Conservation (phyloP, 1,140 invertebrate genomes). For the Cyclina sinensis region DNA sequence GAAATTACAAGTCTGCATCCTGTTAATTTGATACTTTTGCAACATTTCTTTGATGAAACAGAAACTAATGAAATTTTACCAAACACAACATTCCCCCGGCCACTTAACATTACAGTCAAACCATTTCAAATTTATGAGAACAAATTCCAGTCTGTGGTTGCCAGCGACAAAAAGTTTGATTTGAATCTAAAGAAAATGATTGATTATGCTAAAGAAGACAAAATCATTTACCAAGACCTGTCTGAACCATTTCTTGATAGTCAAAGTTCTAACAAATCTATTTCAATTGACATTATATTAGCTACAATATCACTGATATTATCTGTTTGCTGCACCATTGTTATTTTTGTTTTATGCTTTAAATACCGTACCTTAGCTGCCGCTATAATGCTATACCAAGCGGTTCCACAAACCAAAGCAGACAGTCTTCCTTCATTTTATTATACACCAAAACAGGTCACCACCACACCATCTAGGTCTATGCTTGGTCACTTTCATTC, state of each 20-base stretch:
- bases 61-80: neutral
- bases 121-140: neutral
- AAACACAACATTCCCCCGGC: neutral
- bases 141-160: neutral
- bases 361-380: no score
- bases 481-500: neutral
- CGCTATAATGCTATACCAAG: no score
- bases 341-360: no score
- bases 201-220: neutral
- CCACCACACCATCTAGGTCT: neutral
- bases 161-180: neutral
- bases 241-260: no score
- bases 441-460: neutral
- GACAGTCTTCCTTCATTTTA: neutral
- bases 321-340: no score
- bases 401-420: neutral
- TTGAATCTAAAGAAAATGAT: no score
- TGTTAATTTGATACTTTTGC: neutral
- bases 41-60: constrained; percentile 12
- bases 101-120: no score
- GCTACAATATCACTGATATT: no score
- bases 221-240: neutral
- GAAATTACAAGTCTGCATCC: neutral
- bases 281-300: neutral
- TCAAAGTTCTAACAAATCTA: neutral